Evolutionary conservation across 1,140 invertebrate genomes (phyloP), one percentile per base, ranked within the genome.

Genomic region (Euwallacea fornicatus): DNA sequence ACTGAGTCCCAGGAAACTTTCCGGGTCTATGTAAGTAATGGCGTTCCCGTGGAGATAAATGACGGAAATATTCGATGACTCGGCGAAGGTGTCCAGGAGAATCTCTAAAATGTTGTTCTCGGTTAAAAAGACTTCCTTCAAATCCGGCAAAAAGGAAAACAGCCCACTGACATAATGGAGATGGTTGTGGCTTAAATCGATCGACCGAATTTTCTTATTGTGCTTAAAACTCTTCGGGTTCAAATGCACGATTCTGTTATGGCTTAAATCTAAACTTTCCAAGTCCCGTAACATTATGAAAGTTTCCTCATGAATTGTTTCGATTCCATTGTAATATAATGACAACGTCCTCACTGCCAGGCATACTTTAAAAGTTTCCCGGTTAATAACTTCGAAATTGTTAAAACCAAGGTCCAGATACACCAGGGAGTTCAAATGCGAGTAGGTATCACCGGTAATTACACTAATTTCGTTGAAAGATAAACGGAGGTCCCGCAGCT

Each of bases 81-180:
- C 92, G 4, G 85, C 84, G 80, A 97, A 96, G 9, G 92, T 90
- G 71, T 94, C 89, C 6, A 88, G 86, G 0, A 91, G 88, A 72
- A 97, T 86, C 81, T 94, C 92, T 0, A 95, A 81, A 58, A 97
- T 92, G 80, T 96, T 96, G 78, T 97, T 97, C 80, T 95, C 92
- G 0, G 92, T 91, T n/a, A 96, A 82, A 79, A 95, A 94, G 16
- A 96, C 83, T 78, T 93, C 91, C 46, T 89, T 86, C 2, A 97
- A 82, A 67, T 93, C 88, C 0, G 88, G 88, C 58, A 96, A 81
- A 76, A 89, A 88, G 11, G 89, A 86, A 79, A 97, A 96, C 0
- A 95, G 86, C 0, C 92, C 92, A 42, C 87, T 86, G 2, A 96
- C 90, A 67, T 90, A 88, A 79, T 96, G 93, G 11, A 96, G 85